Percentiles rank a stretch among this genome's conserved stretches.
Conservation (phyloP, 2,113 vertebrate species). For the Apodemus sylvaticus region DNA sequence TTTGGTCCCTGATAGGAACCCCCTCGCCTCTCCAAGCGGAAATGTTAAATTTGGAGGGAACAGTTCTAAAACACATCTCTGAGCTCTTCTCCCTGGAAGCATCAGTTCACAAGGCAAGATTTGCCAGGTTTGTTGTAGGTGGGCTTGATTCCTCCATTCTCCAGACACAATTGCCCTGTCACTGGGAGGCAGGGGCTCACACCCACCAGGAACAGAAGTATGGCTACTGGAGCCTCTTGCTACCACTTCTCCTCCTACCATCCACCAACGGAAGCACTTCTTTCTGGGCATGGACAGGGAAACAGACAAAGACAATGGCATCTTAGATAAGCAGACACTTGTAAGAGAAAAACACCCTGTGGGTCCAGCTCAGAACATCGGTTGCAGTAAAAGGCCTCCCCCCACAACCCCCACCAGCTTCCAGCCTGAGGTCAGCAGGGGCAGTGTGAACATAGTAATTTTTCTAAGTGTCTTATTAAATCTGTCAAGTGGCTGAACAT, state of each 20-base stretch:
- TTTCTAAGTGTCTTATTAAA: conserved; percentile 60
- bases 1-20: background rate
- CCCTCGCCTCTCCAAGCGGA: background rate
- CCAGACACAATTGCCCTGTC: background rate
- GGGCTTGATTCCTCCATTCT: background rate
- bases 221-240: background rate
- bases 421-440: conserved; percentile 39
- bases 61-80: background rate
- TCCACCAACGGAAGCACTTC: background rate
- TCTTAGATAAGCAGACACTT: background rate
- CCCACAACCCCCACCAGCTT: background rate
- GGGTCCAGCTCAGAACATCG: background rate
- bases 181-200: background rate
- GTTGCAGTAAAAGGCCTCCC: background rate
- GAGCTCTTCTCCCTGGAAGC: background rate
- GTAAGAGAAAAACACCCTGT: background rate
- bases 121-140: background rate
- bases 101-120: background rate
- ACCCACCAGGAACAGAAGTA: background rate
- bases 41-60: background rate
- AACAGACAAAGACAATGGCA: background rate
- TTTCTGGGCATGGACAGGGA: background rate
- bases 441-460: conserved; percentile 48
- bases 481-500: conserved; percentile 77
- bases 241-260: background rate